Base-by-base conservation (phyloP, 2,113 vertebrate genomes). In the Amphilophus citrinellus region DNA sequence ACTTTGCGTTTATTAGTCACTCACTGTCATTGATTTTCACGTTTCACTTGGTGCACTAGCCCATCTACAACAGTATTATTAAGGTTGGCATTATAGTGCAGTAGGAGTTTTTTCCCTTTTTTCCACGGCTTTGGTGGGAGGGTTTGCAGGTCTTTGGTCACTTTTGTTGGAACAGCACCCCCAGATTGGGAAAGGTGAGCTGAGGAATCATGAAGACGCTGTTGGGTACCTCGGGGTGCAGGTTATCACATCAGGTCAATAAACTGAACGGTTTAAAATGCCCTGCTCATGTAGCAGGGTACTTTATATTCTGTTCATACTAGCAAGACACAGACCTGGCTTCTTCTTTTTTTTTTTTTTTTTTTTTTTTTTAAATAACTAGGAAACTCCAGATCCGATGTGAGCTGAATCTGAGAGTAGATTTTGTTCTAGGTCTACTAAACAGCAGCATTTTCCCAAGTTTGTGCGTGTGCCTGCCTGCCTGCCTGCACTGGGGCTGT, bases 11-110 rank as follows among this genome's bases (percentile, higher is more conserved):
- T 58, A 35, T 75, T 80, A 66, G 79, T 91, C 73, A 13, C 59
- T 86, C 82, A 86, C 76, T 58, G 68, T 66, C 80, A n/a, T 84
- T 86, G 85, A 66, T 39, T 39, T 39, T 39, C 37, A 39, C 58
- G 71, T 79, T 58, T n/a, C 80, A 66, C 85, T 61, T 13, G 2
- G n/a, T 37, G 50, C 81, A 83, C 78, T 78, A 27, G n/a, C 82
- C 53, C 37, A 57, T 39, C 35, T 62, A 3, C 50, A 30, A 61
- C 3, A 7, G 7, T 79, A 44, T 84, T 61, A 18, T 84, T 61
- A 18, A 61, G 66, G 44, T 47, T 35, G 60, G 63, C 82, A 42
- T 50, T n/a, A 61, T 66, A 39, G 56, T 58, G 27, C 62, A 24
- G 76, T 47, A 79, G 53, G 18, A 59, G 62, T 77, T 66, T 24